Evolutionary conservation across 2,113 vertebrate genomes (phyloP).

Genomic region (Rhagologus leucostigma): DNA sequence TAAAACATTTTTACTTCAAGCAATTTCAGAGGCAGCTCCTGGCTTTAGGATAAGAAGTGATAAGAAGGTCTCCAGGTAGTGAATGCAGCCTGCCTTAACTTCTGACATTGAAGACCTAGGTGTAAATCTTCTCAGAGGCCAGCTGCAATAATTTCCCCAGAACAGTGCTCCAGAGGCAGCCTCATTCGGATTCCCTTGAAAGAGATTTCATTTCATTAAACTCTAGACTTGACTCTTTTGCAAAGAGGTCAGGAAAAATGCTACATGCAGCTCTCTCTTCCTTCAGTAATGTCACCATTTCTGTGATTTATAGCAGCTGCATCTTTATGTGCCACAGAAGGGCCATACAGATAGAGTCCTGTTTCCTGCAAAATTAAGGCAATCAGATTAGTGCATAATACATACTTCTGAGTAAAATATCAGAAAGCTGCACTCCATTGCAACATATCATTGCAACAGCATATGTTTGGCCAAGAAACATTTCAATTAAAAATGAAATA

Average conservation of each 20-base stretch:
- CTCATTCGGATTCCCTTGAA: slow-evolving; percentile 35
- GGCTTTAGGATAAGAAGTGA: slow-evolving; percentile 43
- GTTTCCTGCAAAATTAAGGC: slow-evolving; percentile 53
- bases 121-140: slow-evolving; percentile 63
- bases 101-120: slow-evolving; percentile 44
- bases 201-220: slow-evolving; percentile 72
- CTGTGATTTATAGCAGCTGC: slow-evolving; percentile 64
- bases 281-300: slow-evolving; percentile 39
- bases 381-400: background rate
- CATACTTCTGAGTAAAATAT: slow-evolving; percentile 25
- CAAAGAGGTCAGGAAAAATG: slow-evolving; percentile 54
- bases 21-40: slow-evolving; percentile 30
- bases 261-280: background rate
- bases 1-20: slow-evolving; percentile 30
- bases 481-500: background rate
- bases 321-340: slow-evolving; percentile 43
- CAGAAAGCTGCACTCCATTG: background rate
- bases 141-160: slow-evolving; percentile 55
- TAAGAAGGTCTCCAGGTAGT: slow-evolving; percentile 34
- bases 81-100: slow-evolving; percentile 18
- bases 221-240: slow-evolving; percentile 59
- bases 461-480: background rate
- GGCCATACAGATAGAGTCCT: background rate
- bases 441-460: background rate
- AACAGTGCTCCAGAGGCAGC: slow-evolving; percentile 32